Evolutionary conservation across 2,113 vertebrate species (phyloP).

Genomic region (Fregetta grallaria): DNA sequence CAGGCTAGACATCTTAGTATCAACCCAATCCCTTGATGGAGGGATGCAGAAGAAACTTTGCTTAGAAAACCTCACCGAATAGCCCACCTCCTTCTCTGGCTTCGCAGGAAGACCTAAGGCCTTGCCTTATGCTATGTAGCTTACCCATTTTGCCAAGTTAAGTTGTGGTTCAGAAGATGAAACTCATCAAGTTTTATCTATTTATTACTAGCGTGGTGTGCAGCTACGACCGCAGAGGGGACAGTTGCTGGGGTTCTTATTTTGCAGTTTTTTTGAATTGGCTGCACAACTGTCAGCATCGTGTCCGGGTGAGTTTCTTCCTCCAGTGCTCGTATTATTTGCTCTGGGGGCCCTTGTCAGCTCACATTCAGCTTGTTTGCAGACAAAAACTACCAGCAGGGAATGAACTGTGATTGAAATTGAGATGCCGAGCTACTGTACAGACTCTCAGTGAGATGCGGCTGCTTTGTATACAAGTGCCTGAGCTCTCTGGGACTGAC

Average conservation of each 20-base stretch:
- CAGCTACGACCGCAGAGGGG: not conserved
- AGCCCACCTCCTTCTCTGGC: not conserved
- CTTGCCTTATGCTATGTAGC: not conserved
- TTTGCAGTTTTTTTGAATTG: not conserved
- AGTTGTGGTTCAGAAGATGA: not conserved
- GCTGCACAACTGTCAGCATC: slow-evolving; percentile 1
- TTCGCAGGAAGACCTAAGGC: rapidly evolving
- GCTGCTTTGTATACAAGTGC: slow-evolving; percentile 21
- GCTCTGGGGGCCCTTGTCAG: slow-evolving; percentile 34
- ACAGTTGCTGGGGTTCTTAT: not conserved
- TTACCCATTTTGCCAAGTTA: not conserved
- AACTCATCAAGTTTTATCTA: not conserved
- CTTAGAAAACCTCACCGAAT: not conserved
- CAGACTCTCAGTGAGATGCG: not conserved
- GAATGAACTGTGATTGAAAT: slow-evolving; percentile 41
- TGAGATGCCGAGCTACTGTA: slow-evolving; percentile 51
- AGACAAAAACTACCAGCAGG: slow-evolving; percentile 45
- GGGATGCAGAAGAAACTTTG: not conserved
- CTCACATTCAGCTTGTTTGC: slow-evolving; percentile 49
- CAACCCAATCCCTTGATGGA: not conserved
- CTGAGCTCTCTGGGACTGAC: slow-evolving; percentile 3
- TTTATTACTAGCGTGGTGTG: not conserved
- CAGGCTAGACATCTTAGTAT: not conserved
- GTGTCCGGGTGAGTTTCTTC: not conserved
- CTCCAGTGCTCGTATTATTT: not conserved